phyloP scores from a whole-genome alignment of 2,797 vertebrate genomes.

The Emys orbicularis region DNA sequence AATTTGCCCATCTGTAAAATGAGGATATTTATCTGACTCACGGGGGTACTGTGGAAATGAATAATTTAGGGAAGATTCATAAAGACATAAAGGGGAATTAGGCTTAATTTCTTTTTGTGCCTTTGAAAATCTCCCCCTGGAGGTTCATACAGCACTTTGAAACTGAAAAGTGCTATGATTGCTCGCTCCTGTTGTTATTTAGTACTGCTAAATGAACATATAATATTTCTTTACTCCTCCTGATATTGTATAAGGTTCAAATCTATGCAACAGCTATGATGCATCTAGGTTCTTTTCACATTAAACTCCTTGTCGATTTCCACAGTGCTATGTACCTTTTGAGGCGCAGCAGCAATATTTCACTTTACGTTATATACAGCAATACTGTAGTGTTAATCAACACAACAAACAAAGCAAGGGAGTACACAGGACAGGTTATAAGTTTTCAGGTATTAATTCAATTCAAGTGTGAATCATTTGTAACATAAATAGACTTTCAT shows the following conservation, averaged over 20 bases:
- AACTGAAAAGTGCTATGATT: conserved; percentile 26
- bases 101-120: background rate
- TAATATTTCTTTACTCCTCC: conserved; percentile 21
- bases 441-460: conserved; percentile 72
- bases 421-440: conserved; percentile 67
- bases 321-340: conserved; percentile 4
- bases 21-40: background rate
- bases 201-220: conserved; percentile 22
- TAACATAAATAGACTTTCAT: conserved; percentile 65
- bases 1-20: background rate
- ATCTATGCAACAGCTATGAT: conserved; percentile 14
- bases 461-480: conserved; percentile 70
- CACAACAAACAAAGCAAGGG: conserved; percentile 63
- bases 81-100: background rate
- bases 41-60: rapidly evolving
- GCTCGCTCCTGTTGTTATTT: conserved; percentile 29
- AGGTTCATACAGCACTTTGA: background rate
- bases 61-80: background rate
- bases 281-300: conserved; percentile 11
- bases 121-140: background rate
- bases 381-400: conserved; percentile 57
- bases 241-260: background rate
- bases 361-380: background rate
- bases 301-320: background rate
- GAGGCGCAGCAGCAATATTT: background rate